Evolutionary conservation across 2,113 vertebrate genomes (phyloP), one percentile per base, ranked within the genome.

Genomic region (Tetrax tetrax): DNA sequence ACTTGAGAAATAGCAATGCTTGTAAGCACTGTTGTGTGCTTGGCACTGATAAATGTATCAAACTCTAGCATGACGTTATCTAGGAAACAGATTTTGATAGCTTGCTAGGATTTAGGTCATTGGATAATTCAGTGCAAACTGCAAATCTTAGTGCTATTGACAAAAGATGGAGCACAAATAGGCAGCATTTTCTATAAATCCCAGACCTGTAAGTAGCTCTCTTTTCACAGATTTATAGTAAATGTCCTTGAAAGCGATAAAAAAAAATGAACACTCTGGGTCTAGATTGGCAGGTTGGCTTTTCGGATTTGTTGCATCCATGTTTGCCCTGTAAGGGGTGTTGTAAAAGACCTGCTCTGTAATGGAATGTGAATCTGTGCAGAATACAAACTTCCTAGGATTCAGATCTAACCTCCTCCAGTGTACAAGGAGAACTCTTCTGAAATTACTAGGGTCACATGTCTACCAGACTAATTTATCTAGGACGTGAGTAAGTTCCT

Each of bases 21-120:
- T 71, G 83, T 86, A 75, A 97, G 95, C 74, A 33, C 14, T 18
- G 78, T 86, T 18, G 61, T 68, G 38, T 97, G 96, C 63, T 75
- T 38, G 92, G 93, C 66, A 38, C 97, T 95, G 97, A 97, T 97
- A 97, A 98, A 97, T 93, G 89, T 83, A 95, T 97, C 96, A 77
- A 84, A 70, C 54, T 48, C 74, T 31, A 29, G 66, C 93, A 27
- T 2, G 70, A 80, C 96, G 97, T 98, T 97, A 97, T 98, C 98
- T 97, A 71, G 27, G 87, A 93, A 92, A 60, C 95, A 96, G 97
- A 97, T 98, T 98, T 96, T 91, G 97, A 96, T 97, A 96, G 95
- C 96, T 95, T 17, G 54, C 82, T 76, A 71, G 96, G 97, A 98
- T 98, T 97, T 97, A 95, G 97, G 98, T 98, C 98, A 97, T 93